Evolutionary conservation across 2,888 invertebrate genomes (phyloP).

Genomic region (Orthosia incerta): DNA sequence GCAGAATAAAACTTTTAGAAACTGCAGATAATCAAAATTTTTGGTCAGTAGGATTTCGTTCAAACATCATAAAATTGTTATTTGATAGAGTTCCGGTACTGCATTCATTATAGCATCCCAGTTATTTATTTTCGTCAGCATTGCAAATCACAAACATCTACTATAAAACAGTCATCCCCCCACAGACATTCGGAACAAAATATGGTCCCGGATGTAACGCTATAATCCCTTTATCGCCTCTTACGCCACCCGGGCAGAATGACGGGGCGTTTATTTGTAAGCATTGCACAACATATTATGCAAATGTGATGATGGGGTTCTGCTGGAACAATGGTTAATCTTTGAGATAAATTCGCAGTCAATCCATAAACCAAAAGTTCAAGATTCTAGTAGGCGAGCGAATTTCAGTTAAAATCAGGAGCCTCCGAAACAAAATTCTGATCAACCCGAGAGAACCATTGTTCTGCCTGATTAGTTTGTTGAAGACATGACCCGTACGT

Average conservation of each 20-base stretch:
- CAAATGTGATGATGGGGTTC: slow-evolving; percentile 52
- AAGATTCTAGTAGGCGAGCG: background rate
- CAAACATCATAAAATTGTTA: background rate
- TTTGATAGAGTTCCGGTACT: background rate
- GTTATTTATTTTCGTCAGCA: slow-evolving; percentile 19
- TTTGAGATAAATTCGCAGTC: slow-evolving; percentile 23
- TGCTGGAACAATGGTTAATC: slow-evolving; percentile 37
- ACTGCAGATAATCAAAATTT: background rate
- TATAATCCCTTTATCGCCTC: slow-evolving; percentile 57
- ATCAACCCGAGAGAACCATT: background rate
- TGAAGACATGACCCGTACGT: background rate
- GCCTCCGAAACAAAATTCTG: slow-evolving; percentile 4
- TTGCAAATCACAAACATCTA: slow-evolving; percentile 22
- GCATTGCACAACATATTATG: slow-evolving; percentile 58
- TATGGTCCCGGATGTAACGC: slow-evolving; percentile 44
- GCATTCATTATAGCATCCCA: background rate
- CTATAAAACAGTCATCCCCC: slow-evolving; percentile 35
- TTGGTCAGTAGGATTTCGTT: background rate
- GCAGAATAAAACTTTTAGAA: background rate
- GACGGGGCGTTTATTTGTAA: slow-evolving; percentile 45
- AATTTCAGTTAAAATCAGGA: slow-evolving; percentile 2
- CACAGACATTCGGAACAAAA: slow-evolving; percentile 38
- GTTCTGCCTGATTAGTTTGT: slow-evolving; percentile 12
- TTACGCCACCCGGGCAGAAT: slow-evolving; percentile 36
- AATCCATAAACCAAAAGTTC: slow-evolving; percentile 14